phyloP scores from a whole-genome alignment of 2,113 vertebrate species.

The Paramisgurnus dabryanus region DNA sequence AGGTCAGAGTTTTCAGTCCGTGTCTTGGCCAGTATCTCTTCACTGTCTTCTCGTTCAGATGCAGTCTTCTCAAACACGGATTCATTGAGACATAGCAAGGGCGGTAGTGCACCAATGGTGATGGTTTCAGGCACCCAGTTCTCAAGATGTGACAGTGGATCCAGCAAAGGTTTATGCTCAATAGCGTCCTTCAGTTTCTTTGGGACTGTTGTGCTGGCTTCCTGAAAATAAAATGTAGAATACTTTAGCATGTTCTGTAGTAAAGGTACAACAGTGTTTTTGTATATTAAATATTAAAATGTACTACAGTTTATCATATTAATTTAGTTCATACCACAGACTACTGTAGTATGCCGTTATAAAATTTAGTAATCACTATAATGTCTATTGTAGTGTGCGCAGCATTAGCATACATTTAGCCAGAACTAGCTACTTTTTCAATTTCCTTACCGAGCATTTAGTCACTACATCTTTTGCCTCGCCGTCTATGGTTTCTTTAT shows the following conservation, averaged over 20 bases:
- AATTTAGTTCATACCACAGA: too few relatives aligned
- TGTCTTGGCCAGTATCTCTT: constrained; percentile 78
- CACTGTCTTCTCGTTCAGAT: constrained; percentile 67
- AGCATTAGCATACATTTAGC: background rate
- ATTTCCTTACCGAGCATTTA: background rate
- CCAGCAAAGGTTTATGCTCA: constrained; percentile 62
- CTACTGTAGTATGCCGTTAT: too few relatives aligned
- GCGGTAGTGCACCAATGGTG: constrained; percentile 70
- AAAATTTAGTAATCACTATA: too few relatives aligned
- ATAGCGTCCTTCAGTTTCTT: constrained; percentile 64
- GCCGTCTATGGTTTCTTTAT: constrained; percentile 33
- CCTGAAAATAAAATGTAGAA: constrained; percentile 60
- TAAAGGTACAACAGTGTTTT: too few relatives aligned
- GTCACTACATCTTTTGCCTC: constrained; percentile 13
- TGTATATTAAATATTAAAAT: too few relatives aligned
- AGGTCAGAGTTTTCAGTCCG: constrained; percentile 85
- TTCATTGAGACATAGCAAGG: constrained; percentile 75
- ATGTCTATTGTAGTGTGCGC: too few relatives aligned
- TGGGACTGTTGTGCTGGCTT: constrained; percentile 24
- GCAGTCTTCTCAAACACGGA: constrained; percentile 74
- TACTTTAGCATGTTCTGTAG: too few relatives aligned
- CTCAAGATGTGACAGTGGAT: constrained; percentile 58
- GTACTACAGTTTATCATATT: too few relatives aligned
- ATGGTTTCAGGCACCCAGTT: constrained; percentile 71
- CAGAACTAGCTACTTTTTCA: background rate